phyloP scores from a whole-genome alignment of 2,888 invertebrate genomes.

The Toxonevra muliebris region DNA sequence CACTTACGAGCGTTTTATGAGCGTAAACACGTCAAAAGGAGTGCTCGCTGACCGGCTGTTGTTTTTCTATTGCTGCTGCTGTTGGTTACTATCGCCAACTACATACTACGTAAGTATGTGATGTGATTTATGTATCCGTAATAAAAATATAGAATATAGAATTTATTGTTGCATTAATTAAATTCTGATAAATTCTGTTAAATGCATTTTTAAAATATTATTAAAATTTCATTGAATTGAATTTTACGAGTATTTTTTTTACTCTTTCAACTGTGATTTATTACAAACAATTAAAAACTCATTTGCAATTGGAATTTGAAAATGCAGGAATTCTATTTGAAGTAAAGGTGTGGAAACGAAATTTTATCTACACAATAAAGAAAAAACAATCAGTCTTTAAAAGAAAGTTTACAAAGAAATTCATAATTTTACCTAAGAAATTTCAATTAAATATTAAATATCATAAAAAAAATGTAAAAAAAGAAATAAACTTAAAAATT shows the following conservation, averaged over 20 bases:
- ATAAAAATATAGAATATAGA: constrained; percentile 17
- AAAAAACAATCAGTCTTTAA: too few species aligned
- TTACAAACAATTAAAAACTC: constrained; percentile 56
- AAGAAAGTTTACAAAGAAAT: too few species aligned
- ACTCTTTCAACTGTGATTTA: constrained; percentile 50
- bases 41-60: too few species aligned
- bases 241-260: constrained; percentile 13
- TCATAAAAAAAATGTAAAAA: neutral
- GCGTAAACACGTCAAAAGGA: too few species aligned
- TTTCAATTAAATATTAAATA: neutral
- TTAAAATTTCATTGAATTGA: constrained; percentile 3
- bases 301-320: constrained; percentile 42
- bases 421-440: neutral
- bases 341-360: too few species aligned
- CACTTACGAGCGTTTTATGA: too few species aligned
- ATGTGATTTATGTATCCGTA: constrained; percentile 44
- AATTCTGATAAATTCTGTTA: constrained; percentile 13
- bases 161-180: constrained; percentile 14
- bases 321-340: neutral
- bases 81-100: constrained; percentile 7
- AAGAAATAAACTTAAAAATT: too few species aligned
- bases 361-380: neutral
- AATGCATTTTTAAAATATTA: constrained; percentile 26
- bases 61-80: constrained; percentile 10
- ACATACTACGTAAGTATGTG: constrained; percentile 18